phyloP scores from a whole-genome alignment of 1,140 invertebrate species.

The Asobara japonica region DNA sequence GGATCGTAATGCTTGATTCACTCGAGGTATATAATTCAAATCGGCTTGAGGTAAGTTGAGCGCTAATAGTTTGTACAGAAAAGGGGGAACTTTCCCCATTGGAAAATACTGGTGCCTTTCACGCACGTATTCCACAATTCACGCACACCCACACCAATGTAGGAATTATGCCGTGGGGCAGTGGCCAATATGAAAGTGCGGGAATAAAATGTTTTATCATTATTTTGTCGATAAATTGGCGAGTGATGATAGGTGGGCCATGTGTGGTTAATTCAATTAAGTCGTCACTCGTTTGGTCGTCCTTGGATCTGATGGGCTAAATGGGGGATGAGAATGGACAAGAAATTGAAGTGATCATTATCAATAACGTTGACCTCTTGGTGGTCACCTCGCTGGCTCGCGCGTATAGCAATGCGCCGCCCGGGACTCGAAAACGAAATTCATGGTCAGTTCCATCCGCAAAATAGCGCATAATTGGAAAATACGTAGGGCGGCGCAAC shows the following conservation, averaged over 20 bases:
- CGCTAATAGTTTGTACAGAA: background rate
- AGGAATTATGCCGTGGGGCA: background rate
- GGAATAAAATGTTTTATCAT: background rate
- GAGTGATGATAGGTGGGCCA: background rate
- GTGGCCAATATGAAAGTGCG: background rate
- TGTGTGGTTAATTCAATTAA: conserved; percentile 7
- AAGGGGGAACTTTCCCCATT: conserved; percentile 4
- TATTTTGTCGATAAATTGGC: background rate
- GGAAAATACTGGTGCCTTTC: conserved; percentile 3
- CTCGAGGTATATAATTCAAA: conserved; percentile 1
- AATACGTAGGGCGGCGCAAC: too few species aligned
- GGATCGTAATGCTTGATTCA: background rate
- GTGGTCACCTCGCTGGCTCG: too few species aligned
- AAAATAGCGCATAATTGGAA: too few species aligned
- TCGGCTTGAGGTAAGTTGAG: background rate
- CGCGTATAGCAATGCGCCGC: too few species aligned
- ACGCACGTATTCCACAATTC: conserved; percentile 9
- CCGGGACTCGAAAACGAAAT: too few species aligned
- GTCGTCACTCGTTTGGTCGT: background rate
- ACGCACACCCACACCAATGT: background rate
- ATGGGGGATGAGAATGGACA: background rate
- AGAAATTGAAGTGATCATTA: too few species aligned
- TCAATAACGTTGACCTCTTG: too few species aligned
- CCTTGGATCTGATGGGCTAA: background rate
- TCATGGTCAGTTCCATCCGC: too few species aligned